Evolutionary conservation across 2,113 vertebrate genomes (phyloP).

Genomic region (Zootoca vivipara): DNA sequence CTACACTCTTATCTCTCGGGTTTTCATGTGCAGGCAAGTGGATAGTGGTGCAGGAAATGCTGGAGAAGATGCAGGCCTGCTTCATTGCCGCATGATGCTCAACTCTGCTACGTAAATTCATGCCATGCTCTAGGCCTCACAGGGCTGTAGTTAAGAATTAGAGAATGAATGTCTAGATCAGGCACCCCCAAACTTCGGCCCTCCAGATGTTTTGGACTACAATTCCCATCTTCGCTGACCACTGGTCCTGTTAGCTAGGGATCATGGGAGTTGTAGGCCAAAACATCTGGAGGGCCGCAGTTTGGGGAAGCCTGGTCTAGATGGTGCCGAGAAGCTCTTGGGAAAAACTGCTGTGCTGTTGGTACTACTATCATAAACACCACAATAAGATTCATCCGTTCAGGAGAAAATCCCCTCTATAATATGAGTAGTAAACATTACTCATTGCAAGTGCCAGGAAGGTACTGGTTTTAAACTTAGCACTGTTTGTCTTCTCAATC

Average conservation of each 20-base stretch:
- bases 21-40: too few species aligned
- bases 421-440: neutral
- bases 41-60: too few species aligned
- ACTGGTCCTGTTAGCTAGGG: too few species aligned
- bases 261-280: too few species aligned
- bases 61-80: neutral
- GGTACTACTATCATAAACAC: neutral
- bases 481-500: constrained; percentile 46
- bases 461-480: constrained; percentile 27
- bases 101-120: neutral
- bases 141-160: neutral
- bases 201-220: too few species aligned
- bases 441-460: constrained; percentile 25
- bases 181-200: too few species aligned
- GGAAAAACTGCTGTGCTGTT: neutral
- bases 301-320: too few species aligned
- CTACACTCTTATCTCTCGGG: too few species aligned
- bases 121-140: neutral
- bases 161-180: neutral
- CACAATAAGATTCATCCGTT: neutral
- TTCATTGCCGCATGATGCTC: neutral
- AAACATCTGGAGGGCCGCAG: too few species aligned
- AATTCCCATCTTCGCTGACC: too few species aligned
- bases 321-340: too few species aligned
- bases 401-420: neutral